Percentiles rank a stretch among this genome's conserved stretches.
These are phyloP conservation scores for Strigops habroptila DNA, from an alignment of 2,113 vertebrate species.

Conservation along the genomic window DNA sequence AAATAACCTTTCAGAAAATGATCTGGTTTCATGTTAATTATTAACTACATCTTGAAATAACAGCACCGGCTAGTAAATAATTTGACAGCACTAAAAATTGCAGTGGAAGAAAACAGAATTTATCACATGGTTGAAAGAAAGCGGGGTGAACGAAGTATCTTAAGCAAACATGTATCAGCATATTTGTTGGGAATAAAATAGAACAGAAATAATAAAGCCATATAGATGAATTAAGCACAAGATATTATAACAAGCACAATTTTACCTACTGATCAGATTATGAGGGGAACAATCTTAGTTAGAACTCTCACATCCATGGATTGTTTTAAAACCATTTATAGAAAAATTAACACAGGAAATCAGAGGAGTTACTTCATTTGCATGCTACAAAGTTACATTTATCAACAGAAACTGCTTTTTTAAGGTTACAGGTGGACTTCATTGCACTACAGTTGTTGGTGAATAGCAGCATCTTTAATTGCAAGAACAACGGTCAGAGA, in stretches of 20 bases:
- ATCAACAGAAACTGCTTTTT: neutral
- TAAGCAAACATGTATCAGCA: neutral
- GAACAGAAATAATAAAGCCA: neutral
- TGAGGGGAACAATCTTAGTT: neutral
- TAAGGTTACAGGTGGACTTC: neutral
- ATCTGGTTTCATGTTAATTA: slow-evolving; percentile 43
- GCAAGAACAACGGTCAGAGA: slow-evolving; percentile 37
- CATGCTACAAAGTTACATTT: neutral
- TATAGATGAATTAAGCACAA: neutral
- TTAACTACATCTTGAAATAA: slow-evolving; percentile 42
- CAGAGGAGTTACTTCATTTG: neutral
- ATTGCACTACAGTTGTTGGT: neutral
- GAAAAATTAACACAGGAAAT: neutral
- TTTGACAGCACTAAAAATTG: slow-evolving; percentile 14
- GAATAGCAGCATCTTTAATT: slow-evolving; percentile 27
- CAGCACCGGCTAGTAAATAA: slow-evolving; percentile 18
- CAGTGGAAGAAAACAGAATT: slow-evolving; percentile 4
- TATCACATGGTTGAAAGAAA: neutral
- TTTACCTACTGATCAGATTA: neutral
- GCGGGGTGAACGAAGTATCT: neutral
- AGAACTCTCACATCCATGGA: neutral
- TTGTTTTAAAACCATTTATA: neutral
- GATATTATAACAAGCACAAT: neutral
- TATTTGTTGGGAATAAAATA: neutral
- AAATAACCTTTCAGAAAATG: slow-evolving; percentile 47